phyloP scores from a whole-genome alignment of 1,140 invertebrate genomes.

The Drosophila triauraria region DNA sequence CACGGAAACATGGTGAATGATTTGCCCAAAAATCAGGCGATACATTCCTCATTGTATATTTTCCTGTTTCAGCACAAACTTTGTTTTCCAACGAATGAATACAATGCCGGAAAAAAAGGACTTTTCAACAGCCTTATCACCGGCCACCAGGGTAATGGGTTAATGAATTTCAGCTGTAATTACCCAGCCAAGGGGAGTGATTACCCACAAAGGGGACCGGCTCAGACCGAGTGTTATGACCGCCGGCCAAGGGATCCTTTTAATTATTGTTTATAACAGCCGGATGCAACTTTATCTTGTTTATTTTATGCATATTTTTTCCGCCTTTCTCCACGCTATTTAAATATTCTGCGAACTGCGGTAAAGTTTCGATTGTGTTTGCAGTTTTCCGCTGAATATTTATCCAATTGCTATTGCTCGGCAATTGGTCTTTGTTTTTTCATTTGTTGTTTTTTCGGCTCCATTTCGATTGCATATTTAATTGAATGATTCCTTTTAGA shows the following conservation, averaged over 20 bases:
- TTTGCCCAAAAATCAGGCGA: neutral
- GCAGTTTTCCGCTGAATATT: slow-evolving; percentile 59
- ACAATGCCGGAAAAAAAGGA: neutral
- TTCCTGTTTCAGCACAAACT: neutral
- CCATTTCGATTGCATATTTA: slow-evolving; percentile 71
- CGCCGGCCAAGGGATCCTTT: slow-evolving; percentile 64
- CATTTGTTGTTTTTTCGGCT: slow-evolving; percentile 38
- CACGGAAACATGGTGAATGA: neutral
- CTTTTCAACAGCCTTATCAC: slow-evolving; percentile 9
- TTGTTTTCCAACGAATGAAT: slow-evolving; percentile 1
- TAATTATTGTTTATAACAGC: slow-evolving; percentile 81
- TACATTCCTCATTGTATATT: neutral
- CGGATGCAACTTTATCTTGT: slow-evolving; percentile 67
- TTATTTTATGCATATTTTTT: slow-evolving; percentile 39
- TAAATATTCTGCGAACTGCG: slow-evolving; percentile 63
- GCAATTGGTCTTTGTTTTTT: slow-evolving; percentile 64
- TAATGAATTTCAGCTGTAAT: slow-evolving; percentile 72
- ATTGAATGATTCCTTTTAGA: slow-evolving; percentile 55
- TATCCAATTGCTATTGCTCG: slow-evolving; percentile 66
- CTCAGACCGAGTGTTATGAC: slow-evolving; percentile 39
- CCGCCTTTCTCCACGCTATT: slow-evolving; percentile 21
- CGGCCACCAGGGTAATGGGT: slow-evolving; percentile 39
- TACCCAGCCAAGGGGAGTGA: slow-evolving; percentile 21
- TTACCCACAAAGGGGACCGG: slow-evolving; percentile 35
- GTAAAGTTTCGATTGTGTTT: slow-evolving; percentile 75